These are phyloP conservation scores for Pipistrellus nathusii DNA, from an alignment of 2,797 vertebrate genomes.

Conservation along the genomic window DNA sequence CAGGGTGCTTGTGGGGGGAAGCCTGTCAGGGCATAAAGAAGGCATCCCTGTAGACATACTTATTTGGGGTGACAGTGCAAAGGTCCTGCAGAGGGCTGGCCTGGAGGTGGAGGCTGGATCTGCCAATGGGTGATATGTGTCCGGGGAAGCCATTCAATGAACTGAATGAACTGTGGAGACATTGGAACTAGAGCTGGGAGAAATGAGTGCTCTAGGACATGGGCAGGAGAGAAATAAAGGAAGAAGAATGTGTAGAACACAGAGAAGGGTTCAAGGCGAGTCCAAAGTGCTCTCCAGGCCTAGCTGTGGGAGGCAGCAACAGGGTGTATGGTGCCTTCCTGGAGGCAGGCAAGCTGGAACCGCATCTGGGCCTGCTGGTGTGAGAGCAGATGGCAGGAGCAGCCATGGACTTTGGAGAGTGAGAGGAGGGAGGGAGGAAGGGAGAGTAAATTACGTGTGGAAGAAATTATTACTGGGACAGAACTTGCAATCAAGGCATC, in stretches of 20 bases:
- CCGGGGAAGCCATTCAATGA: neutral
- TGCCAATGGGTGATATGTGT: neutral
- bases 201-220: neutral
- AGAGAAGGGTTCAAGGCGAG: neutral
- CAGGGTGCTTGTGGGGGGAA: neutral
- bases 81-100: neutral
- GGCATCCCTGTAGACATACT: neutral
- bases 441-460: neutral
- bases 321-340: accelerated
- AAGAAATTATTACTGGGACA: neutral
- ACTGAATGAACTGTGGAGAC: neutral
- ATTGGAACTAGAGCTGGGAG: neutral
- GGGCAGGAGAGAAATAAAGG: neutral
- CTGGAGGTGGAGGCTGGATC: neutral
- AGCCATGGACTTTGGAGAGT: neutral
- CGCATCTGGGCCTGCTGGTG: accelerated
- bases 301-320: accelerated
- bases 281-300: neutral
- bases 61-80: neutral
- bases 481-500: neutral
- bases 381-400: neutral
- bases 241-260: neutral
- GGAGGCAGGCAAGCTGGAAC: too few species aligned
- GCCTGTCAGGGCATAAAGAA: neutral
- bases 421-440: neutral